Base-by-base conservation (phyloP, 2,797 vertebrate genomes). In the Chaetodon trifasciatus region DNA sequence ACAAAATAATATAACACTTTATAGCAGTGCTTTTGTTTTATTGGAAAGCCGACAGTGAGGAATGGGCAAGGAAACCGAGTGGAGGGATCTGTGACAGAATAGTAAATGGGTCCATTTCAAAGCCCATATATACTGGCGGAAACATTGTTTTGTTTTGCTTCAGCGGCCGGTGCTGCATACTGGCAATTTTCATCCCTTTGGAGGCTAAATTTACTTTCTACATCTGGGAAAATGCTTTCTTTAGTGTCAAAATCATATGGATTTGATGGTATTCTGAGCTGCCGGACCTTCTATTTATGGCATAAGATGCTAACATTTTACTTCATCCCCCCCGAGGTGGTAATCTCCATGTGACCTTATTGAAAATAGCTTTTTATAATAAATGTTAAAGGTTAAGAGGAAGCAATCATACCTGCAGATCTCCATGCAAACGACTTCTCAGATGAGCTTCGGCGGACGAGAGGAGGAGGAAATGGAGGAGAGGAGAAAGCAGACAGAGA, bases 351-450 rank as follows among this genome's bases (percentile, higher is more conserved):
- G 35, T 49, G 8, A 32, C 1, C 4, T 24, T 35, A 23, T 55
- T 2, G 16, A 65, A 64, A 42, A 39, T 13, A 49, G 6, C 62
- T 55, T 46, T 62, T 0, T 32, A 50, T 3, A 40, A 60, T 2
- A 35, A 46, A 67, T 23, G 6, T 19, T 3, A 74, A 71, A 46
- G 6, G 15, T 46, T 39, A 63, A 56, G 78, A 68, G 39, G 13
- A 10, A 53, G 46, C 44, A 66, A 32, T 56, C 55, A 2, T 97
- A 99, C 98, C 98, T 97, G 97, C 94, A 56, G 98, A 96, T 96
- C 97, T 97, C 98, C 98, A 99, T 88, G 97, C 97, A 94, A 98
- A 98, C 76, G 98, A 99, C 94, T 99, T 99, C 95, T 99, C 98
- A 76, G 98, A 99, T 71, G 98, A 99, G 94, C 98, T 99, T 94